Conservation (phyloP, 2,113 vertebrate species). For the Misgurnus anguillicaudatus region DNA sequence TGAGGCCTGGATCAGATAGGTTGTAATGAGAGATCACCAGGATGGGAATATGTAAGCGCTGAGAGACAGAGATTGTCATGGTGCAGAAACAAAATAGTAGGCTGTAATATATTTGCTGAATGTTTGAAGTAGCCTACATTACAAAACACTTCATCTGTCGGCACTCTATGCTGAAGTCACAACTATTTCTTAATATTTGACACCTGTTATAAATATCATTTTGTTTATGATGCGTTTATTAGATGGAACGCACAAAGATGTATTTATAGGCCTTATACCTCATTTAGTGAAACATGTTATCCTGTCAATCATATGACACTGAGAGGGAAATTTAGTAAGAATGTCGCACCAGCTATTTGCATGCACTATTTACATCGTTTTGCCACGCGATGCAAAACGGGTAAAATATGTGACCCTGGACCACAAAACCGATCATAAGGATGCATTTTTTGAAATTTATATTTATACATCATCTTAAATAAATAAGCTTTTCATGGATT, state of each 20-base stretch:
- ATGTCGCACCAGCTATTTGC: too few relatives aligned
- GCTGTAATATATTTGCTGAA: not conserved
- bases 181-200: not conserved
- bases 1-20: constrained; percentile 33
- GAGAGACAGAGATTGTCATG: constrained; percentile 14
- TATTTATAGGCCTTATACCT: not conserved
- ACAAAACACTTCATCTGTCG: not conserved
- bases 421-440: too few relatives aligned
- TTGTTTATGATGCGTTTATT: constrained; percentile 20
- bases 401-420: too few relatives aligned
- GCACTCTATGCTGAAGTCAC: not conserved
- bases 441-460: too few relatives aligned
- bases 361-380: too few relatives aligned
- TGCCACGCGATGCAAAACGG: too few relatives aligned
- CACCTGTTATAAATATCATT: not conserved
- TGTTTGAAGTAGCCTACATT: not conserved
- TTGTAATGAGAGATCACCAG: constrained; percentile 7
- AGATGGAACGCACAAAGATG: not conserved
- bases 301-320: not conserved
- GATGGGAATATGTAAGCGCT: not conserved
- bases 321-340: too few relatives aligned
- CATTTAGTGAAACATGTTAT: not conserved
- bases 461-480: too few relatives aligned
- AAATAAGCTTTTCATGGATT: too few relatives aligned
- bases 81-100: not conserved